Percentiles rank a stretch among this genome's conserved stretches.
Conservation (phyloP, 2,888 invertebrate species). For the Villa cingulata region DNA sequence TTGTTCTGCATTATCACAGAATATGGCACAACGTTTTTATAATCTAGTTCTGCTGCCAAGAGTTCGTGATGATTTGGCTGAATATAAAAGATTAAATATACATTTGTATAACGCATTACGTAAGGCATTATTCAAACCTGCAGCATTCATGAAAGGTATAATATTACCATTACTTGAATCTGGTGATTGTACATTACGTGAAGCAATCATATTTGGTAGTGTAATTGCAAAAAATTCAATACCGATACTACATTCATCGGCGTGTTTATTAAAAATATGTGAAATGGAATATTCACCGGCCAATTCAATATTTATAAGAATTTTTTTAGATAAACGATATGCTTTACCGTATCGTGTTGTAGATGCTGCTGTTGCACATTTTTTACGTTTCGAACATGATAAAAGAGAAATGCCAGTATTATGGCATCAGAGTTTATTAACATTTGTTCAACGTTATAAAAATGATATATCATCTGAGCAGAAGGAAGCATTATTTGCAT, state of each 20-base stretch:
- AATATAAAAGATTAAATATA: conserved; percentile 89
- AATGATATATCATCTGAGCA: conserved; percentile 89
- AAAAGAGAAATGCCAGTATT: conserved; percentile 76
- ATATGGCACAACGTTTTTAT: conserved; percentile 92
- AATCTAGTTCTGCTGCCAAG: conserved; percentile 85
- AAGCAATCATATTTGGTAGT: conserved; percentile 90
- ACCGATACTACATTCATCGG: conserved; percentile 88
- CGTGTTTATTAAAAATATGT: conserved; percentile 87
- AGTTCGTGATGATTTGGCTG: conserved; percentile 86
- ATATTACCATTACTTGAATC: conserved; percentile 61
- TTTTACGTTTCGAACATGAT: conserved; percentile 78
- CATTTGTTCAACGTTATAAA: conserved; percentile 92
- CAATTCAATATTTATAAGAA: conserved; percentile 85
- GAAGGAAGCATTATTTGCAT: conserved; percentile 65
- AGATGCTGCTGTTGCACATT: conserved; percentile 90
- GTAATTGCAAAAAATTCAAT: conserved; percentile 83
- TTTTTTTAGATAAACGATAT: conserved; percentile 94
- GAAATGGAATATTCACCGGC: conserved; percentile 97
- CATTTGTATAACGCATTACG: conserved; percentile 89
- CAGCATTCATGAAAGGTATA: conserved; percentile 93
- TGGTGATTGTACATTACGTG: conserved; percentile 86
- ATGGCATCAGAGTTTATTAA: conserved; percentile 92
- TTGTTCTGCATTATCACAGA: conserved; percentile 89
- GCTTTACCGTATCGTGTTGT: conserved; percentile 90
- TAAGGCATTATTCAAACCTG: conserved; percentile 91